Percentiles rank a stretch among this genome's conserved stretches.
Evolutionary conservation across 2,797 vertebrate species (phyloP).

Genomic region (Allobates femoralis): DNA sequence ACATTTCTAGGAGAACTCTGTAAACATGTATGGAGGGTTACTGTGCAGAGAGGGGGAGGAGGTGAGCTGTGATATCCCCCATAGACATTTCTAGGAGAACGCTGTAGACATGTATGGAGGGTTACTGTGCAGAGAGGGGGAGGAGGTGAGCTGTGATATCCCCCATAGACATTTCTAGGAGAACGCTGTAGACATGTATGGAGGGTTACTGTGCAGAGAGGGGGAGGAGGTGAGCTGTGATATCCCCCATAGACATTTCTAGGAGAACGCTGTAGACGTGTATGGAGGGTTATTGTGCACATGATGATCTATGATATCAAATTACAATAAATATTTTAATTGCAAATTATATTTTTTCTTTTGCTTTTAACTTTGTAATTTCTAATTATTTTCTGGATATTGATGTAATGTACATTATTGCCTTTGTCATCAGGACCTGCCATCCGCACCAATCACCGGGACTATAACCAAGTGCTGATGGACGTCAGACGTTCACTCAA

Average conservation of each 20-base stretch:
- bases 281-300: too few relatives aligned
- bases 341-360: too few relatives aligned
- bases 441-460: slow-evolving; percentile 79
- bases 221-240: background rate
- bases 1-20: background rate
- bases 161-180: background rate
- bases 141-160: background rate
- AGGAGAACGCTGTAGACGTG: background rate
- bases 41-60: too few relatives aligned
- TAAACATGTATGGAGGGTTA: background rate
- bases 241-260: background rate
- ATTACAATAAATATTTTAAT: too few relatives aligned
- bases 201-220: background rate
- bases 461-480: slow-evolving; percentile 83
- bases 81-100: background rate
- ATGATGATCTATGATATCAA: too few relatives aligned
- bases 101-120: background rate
- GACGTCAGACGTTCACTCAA: slow-evolving; percentile 83
- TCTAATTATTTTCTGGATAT: too few relatives aligned
- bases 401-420: background rate
- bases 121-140: too few relatives aligned
- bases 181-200: background rate
- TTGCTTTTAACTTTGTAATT: too few relatives aligned
- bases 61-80: background rate
- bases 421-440: slow-evolving; percentile 72